These are phyloP conservation scores for Geotrupes spiniger DNA, from an alignment of 2,888 invertebrate species.

Conservation along the genomic window DNA sequence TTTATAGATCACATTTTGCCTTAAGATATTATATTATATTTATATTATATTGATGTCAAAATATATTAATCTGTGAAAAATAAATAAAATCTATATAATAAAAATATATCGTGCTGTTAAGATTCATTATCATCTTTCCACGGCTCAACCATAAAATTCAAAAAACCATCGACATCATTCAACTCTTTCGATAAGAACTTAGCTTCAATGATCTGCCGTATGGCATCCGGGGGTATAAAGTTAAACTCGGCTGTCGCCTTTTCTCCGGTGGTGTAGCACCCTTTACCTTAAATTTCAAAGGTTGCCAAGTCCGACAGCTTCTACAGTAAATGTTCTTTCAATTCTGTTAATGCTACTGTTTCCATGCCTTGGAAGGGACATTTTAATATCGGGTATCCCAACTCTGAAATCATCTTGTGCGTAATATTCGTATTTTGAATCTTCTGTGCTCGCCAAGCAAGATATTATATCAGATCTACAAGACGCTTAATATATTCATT, in stretches of 20 bases:
- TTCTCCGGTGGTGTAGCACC: conserved; percentile 65
- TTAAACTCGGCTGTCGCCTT: conserved; percentile 72
- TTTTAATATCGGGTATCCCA: conserved; percentile 83
- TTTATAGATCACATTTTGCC: no score
- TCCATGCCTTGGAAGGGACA: conserved; percentile 59
- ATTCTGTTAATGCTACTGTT: conserved; percentile 60
- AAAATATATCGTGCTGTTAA: neutral
- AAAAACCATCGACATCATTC: conserved; percentile 85
- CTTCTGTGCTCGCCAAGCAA: conserved; percentile 74
- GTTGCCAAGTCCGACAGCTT: conserved; percentile 78
- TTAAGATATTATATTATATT: no score
- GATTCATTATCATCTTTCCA: conserved; percentile 49
- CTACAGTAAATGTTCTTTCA: conserved; percentile 81
- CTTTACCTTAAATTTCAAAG: conserved; percentile 66
- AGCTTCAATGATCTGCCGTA: conserved; percentile 78
- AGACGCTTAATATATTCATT: conserved; percentile 75
- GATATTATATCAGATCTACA: conserved; percentile 81
- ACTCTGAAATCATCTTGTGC: conserved; percentile 89
- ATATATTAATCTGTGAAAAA: neutral
- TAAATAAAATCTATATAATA: conserved; percentile 1
- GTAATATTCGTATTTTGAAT: conserved; percentile 82
- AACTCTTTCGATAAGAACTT: conserved; percentile 87
- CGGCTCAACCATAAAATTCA: conserved; percentile 67
- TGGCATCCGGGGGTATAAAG: conserved; percentile 73
- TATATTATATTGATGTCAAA: no score